Base-by-base conservation (phyloP, 1,140 invertebrate genomes). In the Drosophila rhopaloa region DNA sequence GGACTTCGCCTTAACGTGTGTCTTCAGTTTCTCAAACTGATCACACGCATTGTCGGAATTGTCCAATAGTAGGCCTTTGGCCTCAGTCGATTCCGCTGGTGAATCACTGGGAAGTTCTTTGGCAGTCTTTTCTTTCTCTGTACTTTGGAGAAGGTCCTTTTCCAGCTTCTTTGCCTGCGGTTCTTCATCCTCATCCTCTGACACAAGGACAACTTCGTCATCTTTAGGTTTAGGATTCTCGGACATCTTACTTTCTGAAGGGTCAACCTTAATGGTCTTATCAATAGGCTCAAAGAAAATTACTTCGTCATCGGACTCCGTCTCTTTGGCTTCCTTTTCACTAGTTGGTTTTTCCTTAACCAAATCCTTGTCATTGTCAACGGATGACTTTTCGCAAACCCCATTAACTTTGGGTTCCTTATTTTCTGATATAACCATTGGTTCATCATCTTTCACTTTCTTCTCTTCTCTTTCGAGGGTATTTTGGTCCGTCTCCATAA, bases 1-100 rank as follows among this genome's bases (percentile, higher is more conserved):
- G 8, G 6, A 11, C 66, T 70, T 91, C 3, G 16, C 14, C 37
- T 77, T 83, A 1, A 61, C 71, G 5, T 11, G 46, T 1, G 38
- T 14, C 41, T 68, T 76, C 1, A 27, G 27, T 48, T 79, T 88
- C 11, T 81, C 91, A 63, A 91, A 91, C 51, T 91, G 79, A 76
- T 92, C 91, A 13, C 81, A 79, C 7, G 91, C 91, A 78, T 92
- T 92, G 60, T 92, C 91, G 6, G 91, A 89, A 43, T 91, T 91
- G 40, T 92, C 91, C 1, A 63, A 54, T 4, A 70, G 44, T 1
- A 91, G 74, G 37, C 76, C 46, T 41, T 66, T 72, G n/a, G 2
- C 13, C 19, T 62, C 57, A 40, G 73, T 68, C n/a, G 72, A 44
- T 13, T 78, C 63, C 35, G 61, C 57, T 58, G 74, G 76, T n/a